These are phyloP conservation scores for Ophraella communa DNA, from an alignment of 2,888 invertebrate genomes.

Conservation along the genomic window DNA sequence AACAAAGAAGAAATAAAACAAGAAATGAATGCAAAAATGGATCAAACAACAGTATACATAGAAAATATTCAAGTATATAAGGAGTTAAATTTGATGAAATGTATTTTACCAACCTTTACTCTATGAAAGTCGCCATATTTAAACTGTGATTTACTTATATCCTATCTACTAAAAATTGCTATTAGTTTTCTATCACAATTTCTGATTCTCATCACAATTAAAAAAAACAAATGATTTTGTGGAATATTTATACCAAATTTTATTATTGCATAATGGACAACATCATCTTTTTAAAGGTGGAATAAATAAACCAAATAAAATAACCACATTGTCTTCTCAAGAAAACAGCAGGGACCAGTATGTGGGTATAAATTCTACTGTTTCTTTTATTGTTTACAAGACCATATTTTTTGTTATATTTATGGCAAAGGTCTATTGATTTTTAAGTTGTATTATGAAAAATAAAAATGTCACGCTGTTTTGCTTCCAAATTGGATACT, in stretches of 20 bases:
- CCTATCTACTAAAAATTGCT: too few relatives aligned
- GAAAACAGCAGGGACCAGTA: slow-evolving; percentile 11
- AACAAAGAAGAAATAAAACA: too few relatives aligned
- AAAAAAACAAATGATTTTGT: neutral
- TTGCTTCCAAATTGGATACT: neutral
- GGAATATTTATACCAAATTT: neutral
- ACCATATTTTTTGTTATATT: slow-evolving; percentile 12
- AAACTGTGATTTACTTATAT: too few relatives aligned
- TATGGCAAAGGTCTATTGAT: slow-evolving; percentile 13
- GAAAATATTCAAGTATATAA: too few relatives aligned
- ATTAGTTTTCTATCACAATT: too few relatives aligned
- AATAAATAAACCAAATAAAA: neutral
- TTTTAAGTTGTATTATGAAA: neutral
- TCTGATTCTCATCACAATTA: too few relatives aligned
- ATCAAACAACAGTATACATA: too few relatives aligned
- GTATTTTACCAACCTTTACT: too few relatives aligned
- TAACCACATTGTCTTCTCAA: neutral
- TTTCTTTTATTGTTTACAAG: slow-evolving; percentile 19
- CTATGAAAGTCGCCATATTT: too few relatives aligned
- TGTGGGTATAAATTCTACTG: slow-evolving; percentile 11
- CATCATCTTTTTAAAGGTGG: neutral
- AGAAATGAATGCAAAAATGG: too few relatives aligned
- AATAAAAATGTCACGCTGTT: slow-evolving; percentile 12
- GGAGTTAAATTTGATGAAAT: too few relatives aligned
- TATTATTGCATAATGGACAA: neutral